A percentile compares a stretch with the other conserved stretches of the same genome.
Conservation (phyloP, 2,113 vertebrate species). For the Bagarius yarrelli region DNA sequence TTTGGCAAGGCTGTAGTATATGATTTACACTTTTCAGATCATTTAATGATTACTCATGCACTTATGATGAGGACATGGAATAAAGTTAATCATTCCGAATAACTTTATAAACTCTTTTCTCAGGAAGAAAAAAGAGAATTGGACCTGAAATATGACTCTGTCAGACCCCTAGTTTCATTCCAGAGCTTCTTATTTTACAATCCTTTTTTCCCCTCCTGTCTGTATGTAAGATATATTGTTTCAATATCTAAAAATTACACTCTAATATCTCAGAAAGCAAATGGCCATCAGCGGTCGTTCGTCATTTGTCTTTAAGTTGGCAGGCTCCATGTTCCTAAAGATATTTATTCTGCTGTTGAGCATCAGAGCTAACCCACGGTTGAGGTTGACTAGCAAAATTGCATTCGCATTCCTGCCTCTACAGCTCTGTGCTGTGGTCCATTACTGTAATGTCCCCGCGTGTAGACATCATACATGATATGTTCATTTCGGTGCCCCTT, state of each 20-base stretch:
- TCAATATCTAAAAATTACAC: not conserved
- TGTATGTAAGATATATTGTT: not conserved
- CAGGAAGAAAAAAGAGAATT: not conserved
- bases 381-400: not conserved
- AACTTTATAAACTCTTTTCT: too few species aligned
- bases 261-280: not conserved
- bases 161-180: not conserved
- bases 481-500: constrained; percentile 37
- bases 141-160: not conserved
- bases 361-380: not conserved
- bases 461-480: constrained; percentile 19
- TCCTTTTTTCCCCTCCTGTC: not conserved
- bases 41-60: not conserved
- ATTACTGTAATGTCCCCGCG: constrained; percentile 12
- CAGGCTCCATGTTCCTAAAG: not conserved
- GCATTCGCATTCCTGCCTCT: not conserved
- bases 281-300: not conserved
- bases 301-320: not conserved
- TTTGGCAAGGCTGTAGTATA: not conserved
- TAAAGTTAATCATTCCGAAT: not conserved
- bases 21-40: not conserved
- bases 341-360: not conserved
- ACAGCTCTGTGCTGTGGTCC: not conserved
- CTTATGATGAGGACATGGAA: not conserved
- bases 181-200: not conserved